phyloP scores from a whole-genome alignment of 2,888 invertebrate genomes.

The Mesochorus sp. region DNA sequence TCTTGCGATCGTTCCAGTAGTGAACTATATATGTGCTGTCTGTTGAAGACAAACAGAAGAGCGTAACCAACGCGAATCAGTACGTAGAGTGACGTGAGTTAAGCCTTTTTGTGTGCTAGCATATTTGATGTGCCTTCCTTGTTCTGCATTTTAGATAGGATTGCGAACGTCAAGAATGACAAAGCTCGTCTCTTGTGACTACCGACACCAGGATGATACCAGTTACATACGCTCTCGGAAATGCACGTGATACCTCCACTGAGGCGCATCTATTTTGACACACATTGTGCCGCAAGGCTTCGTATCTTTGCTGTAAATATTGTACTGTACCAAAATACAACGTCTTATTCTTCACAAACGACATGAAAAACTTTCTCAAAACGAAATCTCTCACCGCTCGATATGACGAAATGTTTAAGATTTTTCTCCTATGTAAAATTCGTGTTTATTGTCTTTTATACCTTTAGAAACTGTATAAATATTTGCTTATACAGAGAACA shows the following conservation, averaged over 20 bases:
- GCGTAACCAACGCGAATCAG: not conserved
- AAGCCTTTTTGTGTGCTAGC: not conserved
- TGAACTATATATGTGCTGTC: conserved; percentile 7
- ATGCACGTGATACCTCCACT: not conserved
- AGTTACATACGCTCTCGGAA: conserved; percentile 7
- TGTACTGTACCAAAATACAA: not conserved
- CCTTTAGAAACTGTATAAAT: not conserved
- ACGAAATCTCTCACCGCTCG: not conserved
- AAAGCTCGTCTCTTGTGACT: conserved; percentile 15
- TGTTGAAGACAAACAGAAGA: not conserved
- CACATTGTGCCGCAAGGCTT: not conserved
- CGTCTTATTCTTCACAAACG: not conserved
- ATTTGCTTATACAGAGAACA: not conserved
- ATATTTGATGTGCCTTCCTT: not conserved
- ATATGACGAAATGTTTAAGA: no score
- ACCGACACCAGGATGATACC: not conserved
- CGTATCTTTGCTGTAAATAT: conserved; percentile 4
- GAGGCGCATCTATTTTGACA: not conserved
- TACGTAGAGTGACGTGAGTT: not conserved
- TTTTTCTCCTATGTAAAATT: no score
- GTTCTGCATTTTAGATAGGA: conserved; percentile 33
- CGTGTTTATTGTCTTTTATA: not conserved
- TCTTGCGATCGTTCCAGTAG: conserved; percentile 6
- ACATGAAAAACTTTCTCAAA: not conserved
- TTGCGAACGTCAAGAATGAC: conserved; percentile 25